phyloP scores from a whole-genome alignment of 2,888 invertebrate genomes.

The Anthoptus insignis region DNA sequence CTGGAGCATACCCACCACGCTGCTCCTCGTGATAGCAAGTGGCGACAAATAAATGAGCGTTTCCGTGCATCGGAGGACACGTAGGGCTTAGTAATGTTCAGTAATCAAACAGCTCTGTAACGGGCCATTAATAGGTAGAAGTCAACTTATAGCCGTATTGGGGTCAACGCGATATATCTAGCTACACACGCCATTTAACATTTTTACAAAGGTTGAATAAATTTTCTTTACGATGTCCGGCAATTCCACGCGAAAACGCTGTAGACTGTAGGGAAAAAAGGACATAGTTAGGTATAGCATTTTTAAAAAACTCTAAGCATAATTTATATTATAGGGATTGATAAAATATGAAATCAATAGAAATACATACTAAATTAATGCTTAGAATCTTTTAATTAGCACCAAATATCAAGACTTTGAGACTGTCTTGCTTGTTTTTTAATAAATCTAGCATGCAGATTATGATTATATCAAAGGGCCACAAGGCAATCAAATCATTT shows the following conservation, averaged over 20 bases:
- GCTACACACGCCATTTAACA: constrained; percentile 82
- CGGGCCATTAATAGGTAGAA: no score
- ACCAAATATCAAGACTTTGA: constrained; percentile 73
- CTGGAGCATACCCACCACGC: no score
- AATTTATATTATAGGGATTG: constrained; percentile 45
- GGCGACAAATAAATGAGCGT: no score
- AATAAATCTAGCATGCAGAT: no score
- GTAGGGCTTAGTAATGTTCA: no score
- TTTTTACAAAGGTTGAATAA: constrained; percentile 77
- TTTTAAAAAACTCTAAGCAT: constrained; percentile 81
- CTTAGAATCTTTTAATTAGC: constrained; percentile 80
- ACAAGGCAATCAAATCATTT: no score
- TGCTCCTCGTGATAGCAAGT: no score
- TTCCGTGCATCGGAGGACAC: no score
- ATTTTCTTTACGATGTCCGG: constrained; percentile 81
- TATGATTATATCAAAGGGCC: no score
- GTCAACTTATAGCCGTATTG: no score
- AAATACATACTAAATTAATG: constrained; percentile 53
- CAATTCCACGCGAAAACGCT: constrained; percentile 81
- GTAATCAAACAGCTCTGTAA: no score
- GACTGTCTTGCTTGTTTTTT: no score
- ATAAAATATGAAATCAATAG: neutral
- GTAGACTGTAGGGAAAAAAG: constrained; percentile 87
- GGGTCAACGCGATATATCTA: constrained; percentile 85
- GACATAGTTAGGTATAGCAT: constrained; percentile 81